phyloP scores from a whole-genome alignment of 2,113 vertebrate species.

The Cavia aperea region DNA sequence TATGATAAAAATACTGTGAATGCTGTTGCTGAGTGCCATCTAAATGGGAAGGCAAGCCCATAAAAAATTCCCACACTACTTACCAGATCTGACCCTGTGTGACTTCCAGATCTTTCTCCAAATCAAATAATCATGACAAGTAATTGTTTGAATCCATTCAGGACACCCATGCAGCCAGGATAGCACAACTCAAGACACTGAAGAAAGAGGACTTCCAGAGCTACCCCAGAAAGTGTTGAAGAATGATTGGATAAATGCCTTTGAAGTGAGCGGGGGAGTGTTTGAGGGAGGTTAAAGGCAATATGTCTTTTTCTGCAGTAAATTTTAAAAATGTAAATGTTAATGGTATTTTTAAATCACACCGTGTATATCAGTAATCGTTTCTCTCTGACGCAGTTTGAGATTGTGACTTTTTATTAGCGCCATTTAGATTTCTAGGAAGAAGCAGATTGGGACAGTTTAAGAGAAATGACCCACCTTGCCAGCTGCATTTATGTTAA shows the following conservation, averaged over 20 bases:
- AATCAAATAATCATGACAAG: not conserved
- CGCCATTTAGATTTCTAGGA: not conserved
- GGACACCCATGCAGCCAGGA: not conserved
- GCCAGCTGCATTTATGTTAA: not conserved
- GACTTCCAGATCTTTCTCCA: not conserved
- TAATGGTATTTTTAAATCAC: not conserved
- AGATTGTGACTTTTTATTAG: not conserved
- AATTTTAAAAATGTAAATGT: not conserved
- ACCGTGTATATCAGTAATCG: not conserved
- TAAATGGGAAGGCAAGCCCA: not conserved
- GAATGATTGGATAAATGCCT: not conserved
- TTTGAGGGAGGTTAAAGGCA: not conserved
- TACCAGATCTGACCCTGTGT: not conserved
- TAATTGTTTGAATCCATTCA: not conserved
- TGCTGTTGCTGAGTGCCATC: not conserved
- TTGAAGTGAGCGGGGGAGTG: not conserved
- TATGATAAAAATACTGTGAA: not conserved
- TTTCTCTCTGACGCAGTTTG: conserved; percentile 14
- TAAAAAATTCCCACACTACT: not conserved
- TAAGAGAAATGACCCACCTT: not conserved
- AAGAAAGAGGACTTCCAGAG: not conserved
- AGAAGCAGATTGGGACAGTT: not conserved
- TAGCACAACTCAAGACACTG: not conserved
- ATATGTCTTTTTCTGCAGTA: not conserved
- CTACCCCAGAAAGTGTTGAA: not conserved